Evolutionary conservation across 2,888 invertebrate genomes (phyloP), one percentile per base, ranked within the genome.

Genomic region (Polymixis flavicincta): DNA sequence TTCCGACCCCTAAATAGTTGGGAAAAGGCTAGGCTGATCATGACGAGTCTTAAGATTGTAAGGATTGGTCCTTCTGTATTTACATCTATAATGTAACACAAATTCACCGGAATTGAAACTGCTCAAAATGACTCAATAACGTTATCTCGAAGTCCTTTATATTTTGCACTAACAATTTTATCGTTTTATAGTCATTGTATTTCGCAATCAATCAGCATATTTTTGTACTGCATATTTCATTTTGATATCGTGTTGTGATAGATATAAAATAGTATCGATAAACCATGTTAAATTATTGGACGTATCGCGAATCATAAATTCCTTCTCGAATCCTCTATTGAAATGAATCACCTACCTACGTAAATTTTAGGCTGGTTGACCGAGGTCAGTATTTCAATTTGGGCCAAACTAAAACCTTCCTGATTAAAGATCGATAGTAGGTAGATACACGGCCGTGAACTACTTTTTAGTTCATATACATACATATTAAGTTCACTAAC

Each of bases 121-220:
- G 80, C 87, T 87, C 78, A 83, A 85, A 57, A 60, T 25, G 11
- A 59, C 59, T 71, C 64, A 68, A 72, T 82, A 78, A 42, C 52
- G 55, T 78, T 85, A 87, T 80, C 76, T 67, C 52, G 55, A n/a
- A 61, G 17, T 59, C 71, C 54, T 71, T 50, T 61, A 70, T 66
- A 78, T 82, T 82, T 82, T 83, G 71, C 85, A 74, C 48, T 65
- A 79, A 73, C 37, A 37, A 71, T 78, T 85, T 74, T 70, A 78
- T 83, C 54, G 70, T 66, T 68, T 55, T 69, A 55, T 71, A n/a
- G 76, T 66, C 48, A 60, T 70, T 71, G 52, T 70, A 61, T 85
- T 72, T 60, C 55, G 61, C 37, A 55, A 66, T 78, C 73, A 60
- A 83, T 60, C 59, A 59, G n/a, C 37, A 71, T 72, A 70, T 72